Evolutionary conservation across 2,888 invertebrate species (phyloP).

Genomic region (Rhagonycha lutea): DNA sequence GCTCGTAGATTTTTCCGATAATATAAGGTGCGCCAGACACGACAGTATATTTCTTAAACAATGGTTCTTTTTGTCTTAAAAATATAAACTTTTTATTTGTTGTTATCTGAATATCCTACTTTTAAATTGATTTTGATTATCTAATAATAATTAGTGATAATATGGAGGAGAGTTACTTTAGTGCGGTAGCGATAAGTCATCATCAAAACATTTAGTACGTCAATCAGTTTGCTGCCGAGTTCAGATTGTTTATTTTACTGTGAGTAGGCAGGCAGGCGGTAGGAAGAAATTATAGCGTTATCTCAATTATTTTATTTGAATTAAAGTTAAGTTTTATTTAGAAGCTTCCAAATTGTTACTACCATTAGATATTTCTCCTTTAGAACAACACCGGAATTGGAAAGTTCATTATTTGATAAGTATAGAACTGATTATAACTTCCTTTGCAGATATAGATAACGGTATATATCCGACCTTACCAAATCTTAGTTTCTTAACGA

Average conservation of each 20-base stretch:
- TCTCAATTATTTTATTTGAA: not conserved
- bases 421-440: conserved; percentile 47
- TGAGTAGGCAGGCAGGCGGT: not conserved
- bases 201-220: not conserved
- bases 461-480: conserved; percentile 27
- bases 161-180: not conserved
- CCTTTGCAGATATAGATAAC: conserved; percentile 47
- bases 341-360: conserved; percentile 21
- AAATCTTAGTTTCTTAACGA: conserved; percentile 25
- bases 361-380: conserved; percentile 24
- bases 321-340: conserved; percentile 10
- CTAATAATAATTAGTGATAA: not conserved
- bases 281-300: not conserved
- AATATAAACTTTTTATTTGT: conserved; percentile 2
- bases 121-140: not conserved
- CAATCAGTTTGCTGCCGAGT: not conserved
- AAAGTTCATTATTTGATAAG: conserved; percentile 47
- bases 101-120: not conserved
- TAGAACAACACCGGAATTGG: conserved; percentile 41
- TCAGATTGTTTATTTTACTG: not conserved
- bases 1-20: conserved; percentile 47
- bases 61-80: conserved; percentile 9
- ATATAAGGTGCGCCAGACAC: conserved; percentile 49
- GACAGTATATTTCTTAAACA: conserved; percentile 36
- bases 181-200: not conserved